phyloP scores from a whole-genome alignment of 1,140 invertebrate genomes.

The Drosophila teissieri region DNA sequence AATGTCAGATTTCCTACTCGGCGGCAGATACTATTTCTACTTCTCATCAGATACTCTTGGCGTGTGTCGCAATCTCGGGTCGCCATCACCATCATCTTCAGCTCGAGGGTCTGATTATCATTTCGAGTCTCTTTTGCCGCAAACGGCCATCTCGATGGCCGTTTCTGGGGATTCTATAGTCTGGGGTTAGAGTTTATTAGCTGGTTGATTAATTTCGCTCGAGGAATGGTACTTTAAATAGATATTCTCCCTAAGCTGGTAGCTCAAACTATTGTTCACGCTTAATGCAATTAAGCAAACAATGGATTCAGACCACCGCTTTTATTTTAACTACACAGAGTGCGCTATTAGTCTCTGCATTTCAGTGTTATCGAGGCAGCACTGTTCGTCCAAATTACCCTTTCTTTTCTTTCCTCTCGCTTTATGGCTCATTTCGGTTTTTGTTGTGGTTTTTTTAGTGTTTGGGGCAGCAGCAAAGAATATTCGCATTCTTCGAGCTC shows the following conservation, averaged over 20 bases:
- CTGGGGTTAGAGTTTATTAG: not conserved
- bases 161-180: not conserved
- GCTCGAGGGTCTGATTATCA: constrained; percentile 41
- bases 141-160: constrained; percentile 41
- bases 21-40: constrained; percentile 16
- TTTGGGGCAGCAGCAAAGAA: constrained; percentile 59
- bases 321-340: constrained; percentile 1
- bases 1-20: constrained; percentile 28
- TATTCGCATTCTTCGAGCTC: constrained; percentile 64
- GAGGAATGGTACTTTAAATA: not conserved
- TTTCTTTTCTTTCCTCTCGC: constrained; percentile 55
- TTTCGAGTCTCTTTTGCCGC: constrained; percentile 52
- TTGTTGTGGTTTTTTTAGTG: constrained; percentile 46
- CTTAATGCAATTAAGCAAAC: constrained; percentile 7
- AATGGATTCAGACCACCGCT: constrained; percentile 1
- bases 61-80: constrained; percentile 62
- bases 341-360: too few relatives aligned
- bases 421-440: constrained; percentile 47
- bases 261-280: not conserved
- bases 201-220: not conserved
- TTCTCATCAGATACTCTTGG: constrained; percentile 20
- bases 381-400: constrained; percentile 36
- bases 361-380: constrained; percentile 14
- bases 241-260: too few relatives aligned
- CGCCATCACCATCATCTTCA: constrained; percentile 40